These are phyloP conservation scores for Poecilia gillii DNA, from an alignment of 2,797 vertebrate genomes.

Conservation along the genomic window DNA sequence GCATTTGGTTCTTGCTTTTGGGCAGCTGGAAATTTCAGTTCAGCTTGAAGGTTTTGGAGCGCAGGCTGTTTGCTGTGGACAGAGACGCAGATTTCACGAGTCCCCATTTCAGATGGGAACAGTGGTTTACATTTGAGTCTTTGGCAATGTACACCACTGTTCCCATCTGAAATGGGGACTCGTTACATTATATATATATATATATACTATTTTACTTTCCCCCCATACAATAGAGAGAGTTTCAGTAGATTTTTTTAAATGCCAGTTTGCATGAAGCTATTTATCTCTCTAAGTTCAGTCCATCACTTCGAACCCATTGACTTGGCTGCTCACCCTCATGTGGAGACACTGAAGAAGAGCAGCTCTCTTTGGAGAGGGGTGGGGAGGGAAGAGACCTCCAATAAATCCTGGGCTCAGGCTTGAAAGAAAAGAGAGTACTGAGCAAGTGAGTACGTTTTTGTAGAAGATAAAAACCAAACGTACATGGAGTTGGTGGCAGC, in stretches of 20 bases:
- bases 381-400: not conserved
- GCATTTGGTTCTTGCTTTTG: too few species aligned
- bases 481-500: not conserved
- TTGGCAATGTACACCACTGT: too few species aligned
- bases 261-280: not conserved
- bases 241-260: not conserved
- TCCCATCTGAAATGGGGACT: too few species aligned
- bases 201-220: too few species aligned
- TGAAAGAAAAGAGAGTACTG: not conserved
- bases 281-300: not conserved
- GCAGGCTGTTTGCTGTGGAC: too few species aligned
- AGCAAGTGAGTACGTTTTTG: not conserved
- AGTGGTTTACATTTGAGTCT: too few species aligned
- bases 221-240: not conserved
- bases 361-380: not conserved
- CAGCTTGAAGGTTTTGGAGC: too few species aligned
- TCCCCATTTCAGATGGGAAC: too few species aligned
- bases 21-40: too few species aligned
- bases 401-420: not conserved
- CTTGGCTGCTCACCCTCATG: not conserved
- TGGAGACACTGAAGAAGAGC: not conserved
- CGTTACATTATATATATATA: too few species aligned
- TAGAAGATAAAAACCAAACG: not conserved
- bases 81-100: too few species aligned
- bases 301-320: not conserved